These are phyloP conservation scores for Dioctria rufipes DNA, from an alignment of 2,888 invertebrate genomes.

Conservation along the genomic window DNA sequence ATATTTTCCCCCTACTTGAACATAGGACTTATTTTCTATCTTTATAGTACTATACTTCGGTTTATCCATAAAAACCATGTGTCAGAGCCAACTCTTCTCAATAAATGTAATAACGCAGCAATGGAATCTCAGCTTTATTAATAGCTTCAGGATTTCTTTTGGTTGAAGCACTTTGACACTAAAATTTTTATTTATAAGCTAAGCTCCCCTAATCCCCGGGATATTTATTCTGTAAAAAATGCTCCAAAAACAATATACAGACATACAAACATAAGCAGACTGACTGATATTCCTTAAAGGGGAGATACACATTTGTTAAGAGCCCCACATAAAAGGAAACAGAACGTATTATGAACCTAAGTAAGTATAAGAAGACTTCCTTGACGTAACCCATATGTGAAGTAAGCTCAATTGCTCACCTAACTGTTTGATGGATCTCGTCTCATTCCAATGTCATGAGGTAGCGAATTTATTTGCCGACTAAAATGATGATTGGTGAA, in stretches of 20 bases:
- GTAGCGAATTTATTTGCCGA: not conserved
- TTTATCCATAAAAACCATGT: too few relatives aligned
- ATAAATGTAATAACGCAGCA: too few relatives aligned
- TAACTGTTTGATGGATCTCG: not conserved
- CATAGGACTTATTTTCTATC: too few relatives aligned
- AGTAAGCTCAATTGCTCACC: not conserved
- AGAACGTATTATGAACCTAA: not conserved
- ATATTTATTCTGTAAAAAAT: not conserved
- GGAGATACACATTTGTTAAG: too few relatives aligned
- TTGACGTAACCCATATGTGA: not conserved
- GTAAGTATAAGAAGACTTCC: too few relatives aligned
- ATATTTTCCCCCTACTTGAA: too few relatives aligned
- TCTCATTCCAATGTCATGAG: not conserved
- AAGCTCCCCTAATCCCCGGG: not conserved
- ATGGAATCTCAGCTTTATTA: too few relatives aligned
- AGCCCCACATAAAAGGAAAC: not conserved
- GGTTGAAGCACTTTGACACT: slow-evolving; percentile 2
- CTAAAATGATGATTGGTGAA: slow-evolving; percentile 7
- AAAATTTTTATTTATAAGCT: slow-evolving; percentile 30
- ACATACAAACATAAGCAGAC: not conserved
- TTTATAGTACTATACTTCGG: too few relatives aligned
- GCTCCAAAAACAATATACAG: not conserved
- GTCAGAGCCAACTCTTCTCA: too few relatives aligned
- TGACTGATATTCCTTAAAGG: not conserved
- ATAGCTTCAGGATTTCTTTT: too few relatives aligned